Percentiles rank a stretch among this genome's conserved stretches.
These are phyloP conservation scores for Vanessa tameamea DNA, from an alignment of 1,140 invertebrate species.

Conservation along the genomic window DNA sequence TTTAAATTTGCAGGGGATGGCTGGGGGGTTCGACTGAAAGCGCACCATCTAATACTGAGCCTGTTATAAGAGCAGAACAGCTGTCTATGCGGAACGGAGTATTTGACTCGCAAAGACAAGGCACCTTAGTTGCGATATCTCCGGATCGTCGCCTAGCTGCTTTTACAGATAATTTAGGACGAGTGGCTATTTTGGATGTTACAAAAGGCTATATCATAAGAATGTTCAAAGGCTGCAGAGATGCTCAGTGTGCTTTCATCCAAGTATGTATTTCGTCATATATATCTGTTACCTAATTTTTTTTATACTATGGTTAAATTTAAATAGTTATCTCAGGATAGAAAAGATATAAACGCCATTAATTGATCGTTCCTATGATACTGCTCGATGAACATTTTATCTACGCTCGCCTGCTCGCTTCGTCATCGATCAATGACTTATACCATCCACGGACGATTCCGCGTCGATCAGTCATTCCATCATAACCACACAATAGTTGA, in stretches of 20 bases:
- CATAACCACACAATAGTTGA: no score
- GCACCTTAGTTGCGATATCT: conserved; percentile 86
- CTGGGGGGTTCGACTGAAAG: conserved; percentile 80
- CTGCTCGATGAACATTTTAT: no score
- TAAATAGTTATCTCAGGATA: no score
- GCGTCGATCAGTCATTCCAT: no score
- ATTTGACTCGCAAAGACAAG: conserved; percentile 90
- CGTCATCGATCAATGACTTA: no score
- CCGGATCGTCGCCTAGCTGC: conserved; percentile 90
- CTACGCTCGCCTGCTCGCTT: no score
- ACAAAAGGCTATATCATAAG: conserved; percentile 88
- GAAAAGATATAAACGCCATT: no score
- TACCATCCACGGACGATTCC: no score
- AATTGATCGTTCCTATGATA: no score
- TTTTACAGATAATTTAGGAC: conserved; percentile 91
- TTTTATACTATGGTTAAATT: no score
- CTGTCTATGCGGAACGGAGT: conserved; percentile 90
- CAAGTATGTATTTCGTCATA: conserved; percentile 80
- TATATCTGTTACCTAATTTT: background rate
- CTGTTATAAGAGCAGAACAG: conserved; percentile 82
- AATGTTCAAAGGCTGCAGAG: conserved; percentile 96
- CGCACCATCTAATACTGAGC: conserved; percentile 70
- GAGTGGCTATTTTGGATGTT: conserved; percentile 92
- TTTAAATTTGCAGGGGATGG: conserved; percentile 72
- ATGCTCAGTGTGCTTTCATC: conserved; percentile 95